Conservation (phyloP, 2,888 invertebrate species). For the Dryobota labecula region DNA sequence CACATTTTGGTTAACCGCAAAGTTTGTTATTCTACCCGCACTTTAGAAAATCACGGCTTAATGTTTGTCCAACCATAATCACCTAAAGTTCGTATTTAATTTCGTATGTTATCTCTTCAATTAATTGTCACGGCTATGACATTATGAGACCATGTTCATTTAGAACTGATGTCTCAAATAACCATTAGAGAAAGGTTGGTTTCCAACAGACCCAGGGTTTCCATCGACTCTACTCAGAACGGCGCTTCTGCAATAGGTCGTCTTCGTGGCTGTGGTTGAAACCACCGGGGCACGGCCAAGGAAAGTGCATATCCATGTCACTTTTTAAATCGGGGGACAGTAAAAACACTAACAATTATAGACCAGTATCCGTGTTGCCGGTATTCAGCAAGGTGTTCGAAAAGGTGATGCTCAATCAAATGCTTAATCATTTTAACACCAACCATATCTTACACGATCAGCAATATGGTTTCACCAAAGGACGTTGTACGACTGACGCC, state of each 20-base stretch:
- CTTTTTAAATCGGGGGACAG: too few species aligned
- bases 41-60: slow-evolving; percentile 9
- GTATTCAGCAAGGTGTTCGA: too few species aligned
- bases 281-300: slow-evolving; percentile 18
- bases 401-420: too few species aligned
- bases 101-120: not conserved
- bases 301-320: slow-evolving; percentile 57
- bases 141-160: not conserved
- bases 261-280: slow-evolving; percentile 26
- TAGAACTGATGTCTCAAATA: not conserved
- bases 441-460: too few species aligned
- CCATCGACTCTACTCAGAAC: not conserved
- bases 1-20: slow-evolving; percentile 17
- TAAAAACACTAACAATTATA: too few species aligned
- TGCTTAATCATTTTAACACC: too few species aligned
- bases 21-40: not conserved
- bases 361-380: too few species aligned
- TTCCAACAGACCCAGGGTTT: not conserved
- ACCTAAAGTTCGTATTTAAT: not conserved
- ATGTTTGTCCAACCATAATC: not conserved
- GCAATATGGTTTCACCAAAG: too few species aligned
- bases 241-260: slow-evolving; percentile 9
- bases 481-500: too few species aligned
- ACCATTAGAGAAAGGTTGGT: not conserved
- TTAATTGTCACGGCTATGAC: not conserved